Percentiles rank a stretch among this genome's conserved stretches.
phyloP scores from a whole-genome alignment of 2,888 invertebrate species.

The Drosophila merina region DNA sequence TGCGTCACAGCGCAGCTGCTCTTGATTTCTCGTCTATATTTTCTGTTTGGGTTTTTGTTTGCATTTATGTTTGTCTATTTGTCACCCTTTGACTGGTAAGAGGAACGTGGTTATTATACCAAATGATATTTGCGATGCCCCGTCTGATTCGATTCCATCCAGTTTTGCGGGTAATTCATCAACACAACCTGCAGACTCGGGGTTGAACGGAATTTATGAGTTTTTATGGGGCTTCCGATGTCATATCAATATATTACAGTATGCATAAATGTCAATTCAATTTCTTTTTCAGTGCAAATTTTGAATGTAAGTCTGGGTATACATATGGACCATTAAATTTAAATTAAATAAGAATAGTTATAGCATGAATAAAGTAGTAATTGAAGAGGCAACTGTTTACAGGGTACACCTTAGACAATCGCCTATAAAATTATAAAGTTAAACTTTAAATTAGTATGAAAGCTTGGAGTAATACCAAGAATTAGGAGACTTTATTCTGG shows the following conservation, averaged over 20 bases:
- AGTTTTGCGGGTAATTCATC: slow-evolving; percentile 22
- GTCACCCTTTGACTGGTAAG: slow-evolving; percentile 9
- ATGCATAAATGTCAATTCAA: too few relatives aligned
- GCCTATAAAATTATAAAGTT: too few relatives aligned
- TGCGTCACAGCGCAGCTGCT: slow-evolving; percentile 44
- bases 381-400: too few relatives aligned
- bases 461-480: too few relatives aligned
- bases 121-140: slow-evolving; percentile 24
- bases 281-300: too few relatives aligned
- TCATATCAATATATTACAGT: too few relatives aligned
- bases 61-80: slow-evolving; percentile 29
- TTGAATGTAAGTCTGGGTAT: too few relatives aligned
- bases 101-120: slow-evolving; percentile 12
- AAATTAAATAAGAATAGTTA: too few relatives aligned
- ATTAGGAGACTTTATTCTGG: neutral
- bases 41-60: neutral
- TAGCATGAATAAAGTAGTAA: too few relatives aligned
- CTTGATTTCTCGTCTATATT: slow-evolving; percentile 28
- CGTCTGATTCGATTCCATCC: slow-evolving; percentile 3
- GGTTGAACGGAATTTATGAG: slow-evolving; percentile 32
- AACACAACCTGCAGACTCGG: slow-evolving; percentile 5
- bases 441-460: too few relatives aligned
- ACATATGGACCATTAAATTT: too few relatives aligned
- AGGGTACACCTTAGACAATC: too few relatives aligned
- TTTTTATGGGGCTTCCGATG: slow-evolving; percentile 3